Evolutionary conservation across 2,888 invertebrate species (phyloP).

Genomic region (Leptogaster cylindrica): DNA sequence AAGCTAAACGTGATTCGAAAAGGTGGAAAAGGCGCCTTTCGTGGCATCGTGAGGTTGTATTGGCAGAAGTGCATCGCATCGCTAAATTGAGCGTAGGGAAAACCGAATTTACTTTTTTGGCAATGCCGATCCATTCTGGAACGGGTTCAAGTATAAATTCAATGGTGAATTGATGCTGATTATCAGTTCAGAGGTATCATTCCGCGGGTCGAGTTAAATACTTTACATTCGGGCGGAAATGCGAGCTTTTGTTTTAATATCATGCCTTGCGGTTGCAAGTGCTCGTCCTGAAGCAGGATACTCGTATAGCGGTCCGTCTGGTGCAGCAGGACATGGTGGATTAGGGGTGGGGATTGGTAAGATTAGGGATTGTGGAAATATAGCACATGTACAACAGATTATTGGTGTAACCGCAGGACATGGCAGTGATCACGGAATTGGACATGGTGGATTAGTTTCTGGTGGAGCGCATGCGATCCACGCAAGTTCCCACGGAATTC

Average conservation of each 20-base stretch:
- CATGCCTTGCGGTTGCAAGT: conserved; percentile 46
- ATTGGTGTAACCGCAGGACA: conserved; percentile 31
- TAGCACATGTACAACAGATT: not conserved
- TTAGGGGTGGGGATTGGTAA: conserved; percentile 24
- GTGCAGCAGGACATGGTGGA: conserved; percentile 60
- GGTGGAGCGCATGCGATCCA: not conserved
- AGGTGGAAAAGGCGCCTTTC: conserved; percentile 22
- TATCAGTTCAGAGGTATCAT: conserved; percentile 54
- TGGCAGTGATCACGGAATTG: conserved; percentile 16
- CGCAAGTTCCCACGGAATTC: not conserved
- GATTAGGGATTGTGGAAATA: not conserved
- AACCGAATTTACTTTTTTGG: conserved; percentile 37
- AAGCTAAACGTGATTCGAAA: conserved; percentile 1
- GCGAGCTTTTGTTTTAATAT: conserved; percentile 47
- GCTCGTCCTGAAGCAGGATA: conserved; percentile 50
- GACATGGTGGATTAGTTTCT: conserved; percentile 25
- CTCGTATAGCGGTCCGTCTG: conserved; percentile 54
- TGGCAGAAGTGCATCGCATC: conserved; percentile 25
- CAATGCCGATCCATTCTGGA: conserved; percentile 25
- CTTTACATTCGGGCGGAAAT: conserved; percentile 20
- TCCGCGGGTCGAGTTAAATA: conserved; percentile 65
- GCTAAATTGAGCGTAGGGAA: conserved; percentile 26
- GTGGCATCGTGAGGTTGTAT: conserved; percentile 1
- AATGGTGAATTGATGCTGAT: conserved; percentile 32
- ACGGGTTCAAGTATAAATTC: conserved; percentile 38